phyloP scores from a whole-genome alignment of 2,797 vertebrate genomes.

The Macroramphosus scolopax region DNA sequence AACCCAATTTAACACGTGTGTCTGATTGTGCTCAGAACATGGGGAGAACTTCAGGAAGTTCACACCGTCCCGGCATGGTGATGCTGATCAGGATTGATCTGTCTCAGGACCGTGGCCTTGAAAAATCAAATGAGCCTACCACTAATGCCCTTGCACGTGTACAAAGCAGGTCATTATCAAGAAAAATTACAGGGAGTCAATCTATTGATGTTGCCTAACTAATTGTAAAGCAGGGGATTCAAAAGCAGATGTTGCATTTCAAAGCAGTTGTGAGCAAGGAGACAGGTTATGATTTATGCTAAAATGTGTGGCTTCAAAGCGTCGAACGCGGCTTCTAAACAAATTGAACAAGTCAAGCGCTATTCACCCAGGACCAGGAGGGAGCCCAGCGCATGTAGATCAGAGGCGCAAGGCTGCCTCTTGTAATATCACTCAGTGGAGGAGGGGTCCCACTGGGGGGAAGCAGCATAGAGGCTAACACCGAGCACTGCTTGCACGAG shows the following conservation, averaged over 20 bases:
- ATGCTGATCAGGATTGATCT: conserved; percentile 38
- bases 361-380: conserved; percentile 83
- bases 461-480: conserved; percentile 70
- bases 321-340: conserved; percentile 81
- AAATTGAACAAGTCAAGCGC: conserved; percentile 92
- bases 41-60: conserved; percentile 50
- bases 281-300: conserved; percentile 90
- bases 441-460: conserved; percentile 75
- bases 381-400: conserved; percentile 79
- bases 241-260: conserved; percentile 87
- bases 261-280: conserved; percentile 81
- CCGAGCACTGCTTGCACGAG: conserved; percentile 61
- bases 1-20: conserved; percentile 70
- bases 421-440: conserved; percentile 85
- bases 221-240: conserved; percentile 83
- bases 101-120: conserved; percentile 52
- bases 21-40: conserved; percentile 45
- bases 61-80: background rate
- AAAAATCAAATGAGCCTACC: conserved; percentile 46
- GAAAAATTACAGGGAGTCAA: conserved; percentile 80
- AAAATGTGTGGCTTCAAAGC: conserved; percentile 89
- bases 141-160: conserved; percentile 52
- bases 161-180: conserved; percentile 78
- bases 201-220: conserved; percentile 83
- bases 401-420: conserved; percentile 82